Evolutionary conservation across 2,888 invertebrate species (phyloP).

Genomic region (Odontothrips loti): DNA sequence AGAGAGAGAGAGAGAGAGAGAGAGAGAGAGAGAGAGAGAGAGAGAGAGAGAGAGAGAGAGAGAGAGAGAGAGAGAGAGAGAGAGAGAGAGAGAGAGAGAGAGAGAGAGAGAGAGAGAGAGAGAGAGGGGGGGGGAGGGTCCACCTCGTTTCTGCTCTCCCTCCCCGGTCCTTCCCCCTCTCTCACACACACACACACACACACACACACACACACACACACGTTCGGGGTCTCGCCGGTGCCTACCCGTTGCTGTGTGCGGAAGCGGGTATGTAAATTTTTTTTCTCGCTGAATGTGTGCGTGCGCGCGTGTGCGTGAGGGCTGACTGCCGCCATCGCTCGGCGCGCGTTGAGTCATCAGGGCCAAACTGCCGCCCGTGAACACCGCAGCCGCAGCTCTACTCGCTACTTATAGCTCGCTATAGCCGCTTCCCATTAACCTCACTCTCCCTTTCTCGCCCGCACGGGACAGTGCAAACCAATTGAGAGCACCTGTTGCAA

Average conservation of each 20-base stretch:
- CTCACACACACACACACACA: background rate
- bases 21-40: too few relatives aligned
- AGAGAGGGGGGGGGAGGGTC: background rate
- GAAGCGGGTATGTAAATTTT: background rate
- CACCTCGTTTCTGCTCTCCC: background rate
- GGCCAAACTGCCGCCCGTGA: background rate
- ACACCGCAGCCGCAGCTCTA: background rate
- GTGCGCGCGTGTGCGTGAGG: too few relatives aligned
- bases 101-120: too few relatives aligned
- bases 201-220: background rate
- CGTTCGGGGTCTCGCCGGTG: background rate
- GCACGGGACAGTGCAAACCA: background rate
- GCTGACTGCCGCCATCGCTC: background rate
- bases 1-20: too few relatives aligned
- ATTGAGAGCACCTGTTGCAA: background rate
- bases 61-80: too few relatives aligned
- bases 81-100: too few relatives aligned
- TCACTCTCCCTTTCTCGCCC: background rate
- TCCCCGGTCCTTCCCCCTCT: background rate
- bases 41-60: too few relatives aligned
- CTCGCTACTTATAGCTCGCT: background rate
- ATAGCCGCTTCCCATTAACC: background rate
- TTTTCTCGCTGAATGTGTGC: too few relatives aligned
- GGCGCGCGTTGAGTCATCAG: background rate
- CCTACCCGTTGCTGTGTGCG: background rate